These are phyloP conservation scores for Ptychoptera contaminata DNA, from an alignment of 2,888 invertebrate species.

Conservation along the genomic window DNA sequence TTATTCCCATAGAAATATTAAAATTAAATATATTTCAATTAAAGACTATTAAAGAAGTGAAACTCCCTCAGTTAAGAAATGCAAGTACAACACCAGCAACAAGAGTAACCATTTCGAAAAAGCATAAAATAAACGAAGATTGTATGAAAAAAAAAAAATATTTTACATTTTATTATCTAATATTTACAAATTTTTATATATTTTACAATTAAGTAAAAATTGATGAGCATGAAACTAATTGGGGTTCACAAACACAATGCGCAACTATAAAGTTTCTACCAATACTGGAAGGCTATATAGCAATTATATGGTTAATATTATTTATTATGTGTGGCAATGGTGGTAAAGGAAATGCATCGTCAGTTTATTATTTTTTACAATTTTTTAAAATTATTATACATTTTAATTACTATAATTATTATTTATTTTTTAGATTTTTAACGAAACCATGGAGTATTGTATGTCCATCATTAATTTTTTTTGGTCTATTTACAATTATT, in stretches of 20 bases:
- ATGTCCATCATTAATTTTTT: background rate
- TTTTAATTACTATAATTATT: background rate
- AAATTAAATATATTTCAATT: too few species aligned
- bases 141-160: background rate
- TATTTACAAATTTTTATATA: background rate
- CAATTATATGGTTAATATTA: background rate
- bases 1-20: too few species aligned
- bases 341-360: background rate
- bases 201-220: background rate
- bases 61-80: too few species aligned
- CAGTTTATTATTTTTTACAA: background rate
- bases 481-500: background rate
- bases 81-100: too few species aligned
- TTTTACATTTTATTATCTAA: background rate
- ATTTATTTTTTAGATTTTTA: background rate
- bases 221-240: background rate
- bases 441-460: constrained; percentile 2
- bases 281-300: background rate
- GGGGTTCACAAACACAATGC: background rate
- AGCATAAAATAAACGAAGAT: too few species aligned
- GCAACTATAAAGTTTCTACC: background rate
- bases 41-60: too few species aligned
- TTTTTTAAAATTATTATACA: background rate
- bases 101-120: too few species aligned
- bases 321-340: constrained; percentile 1